Percentiles rank a stretch among this genome's conserved stretches.
Evolutionary conservation across 1,140 invertebrate genomes (phyloP).

Genomic region (Drepana arcuata): DNA sequence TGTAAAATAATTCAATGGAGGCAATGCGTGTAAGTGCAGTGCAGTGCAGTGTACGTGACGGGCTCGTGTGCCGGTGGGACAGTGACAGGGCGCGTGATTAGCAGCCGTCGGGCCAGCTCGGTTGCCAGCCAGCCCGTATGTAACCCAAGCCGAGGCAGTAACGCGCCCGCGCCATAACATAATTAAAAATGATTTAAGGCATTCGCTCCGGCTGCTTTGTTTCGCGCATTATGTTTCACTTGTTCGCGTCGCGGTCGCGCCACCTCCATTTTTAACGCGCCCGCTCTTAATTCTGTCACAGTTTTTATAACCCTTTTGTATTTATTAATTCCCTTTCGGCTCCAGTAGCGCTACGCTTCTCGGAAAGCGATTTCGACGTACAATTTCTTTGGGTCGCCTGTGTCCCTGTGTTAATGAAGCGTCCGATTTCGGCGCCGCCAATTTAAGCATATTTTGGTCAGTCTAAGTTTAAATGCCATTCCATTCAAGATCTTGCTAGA

Average conservation of each 20-base stretch:
- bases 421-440: conserved; percentile 46
- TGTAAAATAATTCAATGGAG: too few relatives aligned
- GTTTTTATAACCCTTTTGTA: conserved; percentile 69
- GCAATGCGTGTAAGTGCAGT: too few relatives aligned
- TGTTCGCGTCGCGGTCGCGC: conserved; percentile 56
- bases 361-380: conserved; percentile 56
- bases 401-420: conserved; percentile 59
- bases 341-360: conserved; percentile 65
- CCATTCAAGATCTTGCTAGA: too few relatives aligned
- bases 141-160: conserved; percentile 42
- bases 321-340: conserved; percentile 64
- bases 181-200: conserved; percentile 72
- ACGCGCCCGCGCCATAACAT: conserved; percentile 60
- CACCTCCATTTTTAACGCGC: conserved; percentile 55
- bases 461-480: too few relatives aligned
- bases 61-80: conserved; percentile 7
- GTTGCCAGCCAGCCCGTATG: conserved; percentile 32
- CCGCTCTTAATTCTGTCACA: conserved; percentile 69
- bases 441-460: conserved; percentile 26
- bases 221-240: conserved; percentile 70
- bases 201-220: conserved; percentile 70
- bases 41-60: conserved; percentile 5
- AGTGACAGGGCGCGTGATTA: conserved; percentile 15
- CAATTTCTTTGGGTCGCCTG: conserved; percentile 52
- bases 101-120: too few relatives aligned